Evolutionary conservation across 2,113 vertebrate species (phyloP).

Genomic region (Prinia subflava): DNA sequence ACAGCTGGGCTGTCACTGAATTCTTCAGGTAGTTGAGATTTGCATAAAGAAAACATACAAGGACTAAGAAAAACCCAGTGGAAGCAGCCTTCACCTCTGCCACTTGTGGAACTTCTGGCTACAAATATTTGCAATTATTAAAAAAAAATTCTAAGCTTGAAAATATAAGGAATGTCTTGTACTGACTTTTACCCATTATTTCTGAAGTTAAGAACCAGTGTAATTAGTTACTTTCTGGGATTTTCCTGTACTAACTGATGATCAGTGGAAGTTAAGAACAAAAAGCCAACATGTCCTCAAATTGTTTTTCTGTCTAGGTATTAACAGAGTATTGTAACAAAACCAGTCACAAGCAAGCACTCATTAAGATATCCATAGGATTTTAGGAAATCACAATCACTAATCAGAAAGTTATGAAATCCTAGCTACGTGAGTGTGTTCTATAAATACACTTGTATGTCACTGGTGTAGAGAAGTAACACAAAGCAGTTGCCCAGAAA

Average conservation of each 20-base stretch:
- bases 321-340: background rate
- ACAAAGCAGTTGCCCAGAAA: background rate
- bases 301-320: background rate
- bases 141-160: background rate
- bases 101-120: background rate
- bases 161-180: background rate
- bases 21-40: background rate
- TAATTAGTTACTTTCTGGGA: background rate
- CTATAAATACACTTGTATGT: background rate
- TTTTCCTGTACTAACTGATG: background rate
- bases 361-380: background rate
- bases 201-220: background rate
- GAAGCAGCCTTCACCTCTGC: background rate
- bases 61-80: background rate
- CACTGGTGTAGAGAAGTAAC: background rate
- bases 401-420: background rate
- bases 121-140: background rate
- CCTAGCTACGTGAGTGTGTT: background rate
- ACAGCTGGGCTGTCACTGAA: background rate
- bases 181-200: background rate
- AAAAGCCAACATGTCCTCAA: background rate
- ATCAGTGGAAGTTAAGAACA: background rate
- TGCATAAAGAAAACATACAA: background rate
- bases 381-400: background rate
- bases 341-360: background rate